These are phyloP conservation scores for Nemotelus pantherinus DNA, from an alignment of 2,888 invertebrate species.

Conservation along the genomic window DNA sequence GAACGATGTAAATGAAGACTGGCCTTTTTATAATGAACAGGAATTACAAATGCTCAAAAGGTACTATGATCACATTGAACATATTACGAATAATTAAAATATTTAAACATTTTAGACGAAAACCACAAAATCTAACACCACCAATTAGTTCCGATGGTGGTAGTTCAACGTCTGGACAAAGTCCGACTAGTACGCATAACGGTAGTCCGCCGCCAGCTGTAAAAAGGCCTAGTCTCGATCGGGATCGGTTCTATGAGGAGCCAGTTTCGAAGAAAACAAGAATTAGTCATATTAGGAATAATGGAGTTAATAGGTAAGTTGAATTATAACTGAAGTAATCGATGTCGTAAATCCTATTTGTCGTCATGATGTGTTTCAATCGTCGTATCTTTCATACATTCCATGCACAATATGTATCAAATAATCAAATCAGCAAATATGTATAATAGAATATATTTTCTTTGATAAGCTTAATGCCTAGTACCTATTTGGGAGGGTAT, in stretches of 20 bases:
- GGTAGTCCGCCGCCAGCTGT: conserved; percentile 76
- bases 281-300: conserved; percentile 83
- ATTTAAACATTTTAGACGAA: conserved; percentile 70
- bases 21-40: conserved; percentile 93
- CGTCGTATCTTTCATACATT: no score
- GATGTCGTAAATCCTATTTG: no score
- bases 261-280: conserved; percentile 80
- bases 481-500: no score
- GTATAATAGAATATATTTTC: conserved; percentile 21
- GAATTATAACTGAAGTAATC: background rate
- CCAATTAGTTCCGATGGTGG: conserved; percentile 85
- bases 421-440: conserved; percentile 18
- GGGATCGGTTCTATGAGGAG: conserved; percentile 67
- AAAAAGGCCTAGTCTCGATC: conserved; percentile 69
- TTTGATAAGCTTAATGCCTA: no score
- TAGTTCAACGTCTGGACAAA: conserved; percentile 81
- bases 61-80: conserved; percentile 61
- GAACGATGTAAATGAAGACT: conserved; percentile 93
- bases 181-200: conserved; percentile 78
- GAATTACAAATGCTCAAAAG: conserved; percentile 89
- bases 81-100: background rate
- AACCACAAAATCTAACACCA: conserved; percentile 90
- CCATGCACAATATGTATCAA: no score
- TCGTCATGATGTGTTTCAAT: no score
- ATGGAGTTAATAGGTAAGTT: conserved; percentile 50